Evolutionary conservation across 2,888 invertebrate species (phyloP).

Genomic region (Zygothrica quintamaculata): DNA sequence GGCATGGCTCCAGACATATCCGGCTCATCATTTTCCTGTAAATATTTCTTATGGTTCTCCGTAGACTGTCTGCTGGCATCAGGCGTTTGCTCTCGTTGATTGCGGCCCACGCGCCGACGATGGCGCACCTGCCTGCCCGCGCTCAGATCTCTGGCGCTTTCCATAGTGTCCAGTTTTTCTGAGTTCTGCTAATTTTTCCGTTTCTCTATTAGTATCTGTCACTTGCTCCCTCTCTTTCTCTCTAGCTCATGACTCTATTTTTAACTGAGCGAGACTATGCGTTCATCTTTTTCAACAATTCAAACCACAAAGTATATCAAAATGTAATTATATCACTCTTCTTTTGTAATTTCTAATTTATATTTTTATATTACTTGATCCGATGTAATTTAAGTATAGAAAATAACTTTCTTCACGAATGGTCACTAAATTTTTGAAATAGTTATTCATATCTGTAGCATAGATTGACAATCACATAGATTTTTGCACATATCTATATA

Average conservation of each 20-base stretch:
- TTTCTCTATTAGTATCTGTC: too few species aligned
- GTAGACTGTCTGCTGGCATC: conserved; percentile 58
- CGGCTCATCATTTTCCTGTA: conserved; percentile 60
- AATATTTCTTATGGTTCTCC: neutral
- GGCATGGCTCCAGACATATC: conserved; percentile 62
- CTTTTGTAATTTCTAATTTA: conserved; percentile 39
- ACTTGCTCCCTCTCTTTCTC: conserved; percentile 25
- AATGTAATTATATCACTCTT: conserved; percentile 69
- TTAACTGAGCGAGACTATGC: conserved; percentile 39
- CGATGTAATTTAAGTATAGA: conserved; percentile 1
- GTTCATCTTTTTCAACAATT: conserved; percentile 49
- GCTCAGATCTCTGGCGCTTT: conserved; percentile 57
- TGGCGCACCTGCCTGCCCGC: conserved; percentile 84
- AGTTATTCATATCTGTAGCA: neutral
- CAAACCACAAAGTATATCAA: conserved; percentile 39
- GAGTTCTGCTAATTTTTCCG: conserved; percentile 9
- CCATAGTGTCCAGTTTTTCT: conserved; percentile 42
- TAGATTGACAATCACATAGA: too few species aligned
- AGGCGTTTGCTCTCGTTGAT: conserved; percentile 88
- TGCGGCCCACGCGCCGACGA: conserved; percentile 86
- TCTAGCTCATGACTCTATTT: conserved; percentile 59
- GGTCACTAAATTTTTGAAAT: conserved; percentile 4
- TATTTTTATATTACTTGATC: conserved; percentile 20
- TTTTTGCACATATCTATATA: too few species aligned
- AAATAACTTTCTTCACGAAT: neutral